Evolutionary conservation across 2,888 invertebrate species (phyloP), one percentile per base, ranked within the genome.

Genomic region (Scrobipalpa atriplicella): DNA sequence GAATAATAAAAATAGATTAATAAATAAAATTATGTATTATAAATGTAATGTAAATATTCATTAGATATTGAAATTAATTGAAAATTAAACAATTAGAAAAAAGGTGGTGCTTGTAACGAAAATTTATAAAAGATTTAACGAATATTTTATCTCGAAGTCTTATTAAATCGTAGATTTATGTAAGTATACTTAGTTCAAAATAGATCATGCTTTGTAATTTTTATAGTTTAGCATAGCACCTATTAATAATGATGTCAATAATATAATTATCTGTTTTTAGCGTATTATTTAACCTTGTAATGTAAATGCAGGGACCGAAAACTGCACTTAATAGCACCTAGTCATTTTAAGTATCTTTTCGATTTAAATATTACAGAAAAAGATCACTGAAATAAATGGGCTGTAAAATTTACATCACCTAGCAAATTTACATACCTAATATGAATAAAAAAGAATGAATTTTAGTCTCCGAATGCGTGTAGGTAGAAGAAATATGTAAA

Each of bases 71-170:
- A 43, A 11, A 11, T 13, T 13, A 13, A 13, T 13, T 13, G 11
- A 13, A 13, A 13, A 13, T 10, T 43, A 43, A 43, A 13, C 11
- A 43, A 13, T 3, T 43, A n/a, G 47, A 6, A 47, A 16, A 47
- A 47, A 47, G 16, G 47, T 47, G 47, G 47, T 47, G 47, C 47
- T 47, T 47, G 8, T 47, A 47, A 47, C 47, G 16, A 47, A 47
- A 47, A 47, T 43, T 43, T 43, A 43, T 16, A 47, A 47, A 47
- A 7, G 47, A n/a, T 47, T 47, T 5, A n/a, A 16, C 3, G n/a
- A 16, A 16, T n/a, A 47, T 47, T 47, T 47, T 47, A 47, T 47
- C 47, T 16, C 16, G 1, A n/a, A 43, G 13, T 43, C 10, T 47
- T 7, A 10, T 43, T 47, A 5, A 16, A 47, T 16, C 16, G n/a